Evolutionary conservation across 2,888 invertebrate species (phyloP).

Genomic region (Strigamia transsilvanica): DNA sequence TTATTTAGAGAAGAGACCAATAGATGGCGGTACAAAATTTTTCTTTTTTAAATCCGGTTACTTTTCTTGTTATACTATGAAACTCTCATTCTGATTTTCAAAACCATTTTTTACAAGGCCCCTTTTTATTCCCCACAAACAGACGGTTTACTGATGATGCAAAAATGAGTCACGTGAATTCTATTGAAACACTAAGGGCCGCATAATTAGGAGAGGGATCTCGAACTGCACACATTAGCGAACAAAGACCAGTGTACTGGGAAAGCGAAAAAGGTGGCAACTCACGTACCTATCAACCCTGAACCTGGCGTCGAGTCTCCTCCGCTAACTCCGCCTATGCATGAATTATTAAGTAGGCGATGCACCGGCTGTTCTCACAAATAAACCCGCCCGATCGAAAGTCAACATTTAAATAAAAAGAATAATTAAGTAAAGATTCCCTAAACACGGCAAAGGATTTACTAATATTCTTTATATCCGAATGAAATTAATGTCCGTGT

Average conservation of each 20-base stretch:
- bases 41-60: neutral
- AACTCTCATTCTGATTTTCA: too few species aligned
- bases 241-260: neutral
- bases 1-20: neutral
- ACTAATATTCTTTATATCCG: neutral
- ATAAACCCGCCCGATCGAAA: neutral
- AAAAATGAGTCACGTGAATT: neutral
- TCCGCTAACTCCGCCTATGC: conserved; percentile 33
- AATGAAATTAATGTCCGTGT: neutral
- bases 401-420: neutral
- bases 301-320: conserved; percentile 35
- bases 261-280: conserved; percentile 18
- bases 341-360: conserved; percentile 44
- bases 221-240: neutral
- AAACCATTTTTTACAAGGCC: neutral
- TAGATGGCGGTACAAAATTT: conserved; percentile 3
- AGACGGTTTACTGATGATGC: neutral
- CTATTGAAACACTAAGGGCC: neutral
- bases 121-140: neutral
- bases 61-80: neutral
- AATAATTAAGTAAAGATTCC: neutral
- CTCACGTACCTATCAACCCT: conserved; percentile 22
- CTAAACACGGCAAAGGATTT: neutral
- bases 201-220: conserved; percentile 2
- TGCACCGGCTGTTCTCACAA: conserved; percentile 33